These are phyloP conservation scores for Argyresthia albistria DNA, from an alignment of 2,888 invertebrate species.

Conservation along the genomic window DNA sequence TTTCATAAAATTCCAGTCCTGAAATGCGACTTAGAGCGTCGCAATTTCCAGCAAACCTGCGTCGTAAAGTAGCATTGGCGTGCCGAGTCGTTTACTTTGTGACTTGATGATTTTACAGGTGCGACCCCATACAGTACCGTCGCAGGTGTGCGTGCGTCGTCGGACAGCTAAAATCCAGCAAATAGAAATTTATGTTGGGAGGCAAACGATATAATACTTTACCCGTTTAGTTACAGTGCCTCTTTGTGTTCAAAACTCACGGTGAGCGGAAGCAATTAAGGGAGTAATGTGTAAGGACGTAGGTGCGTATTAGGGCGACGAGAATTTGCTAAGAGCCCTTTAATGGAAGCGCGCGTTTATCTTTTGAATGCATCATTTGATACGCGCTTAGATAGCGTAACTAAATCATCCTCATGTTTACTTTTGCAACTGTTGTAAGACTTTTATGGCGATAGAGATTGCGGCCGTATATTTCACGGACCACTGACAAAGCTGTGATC, in stretches of 20 bases:
- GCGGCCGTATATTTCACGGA: background rate
- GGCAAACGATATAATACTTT: conserved; percentile 53
- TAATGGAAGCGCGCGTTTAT: conserved; percentile 12
- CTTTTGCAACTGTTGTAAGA: background rate
- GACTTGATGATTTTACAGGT: conserved; percentile 27
- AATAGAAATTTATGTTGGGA: conserved; percentile 60
- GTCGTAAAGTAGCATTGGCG: background rate
- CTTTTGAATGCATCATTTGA: conserved; percentile 6
- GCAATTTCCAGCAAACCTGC: too few species aligned
- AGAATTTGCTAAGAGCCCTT: conserved; percentile 33
- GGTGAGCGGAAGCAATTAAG: conserved; percentile 64
- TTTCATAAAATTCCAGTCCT: background rate
- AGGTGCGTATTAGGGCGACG: conserved; percentile 49
- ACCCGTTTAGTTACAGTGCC: conserved; percentile 48
- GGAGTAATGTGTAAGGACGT: conserved; percentile 54
- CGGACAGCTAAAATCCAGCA: conserved; percentile 44
- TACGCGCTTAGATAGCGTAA: background rate
- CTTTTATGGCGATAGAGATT: background rate
- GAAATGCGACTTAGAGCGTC: too few species aligned
- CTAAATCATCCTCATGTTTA: background rate
- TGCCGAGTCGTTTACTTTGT: background rate
- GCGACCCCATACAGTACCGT: conserved; percentile 40
- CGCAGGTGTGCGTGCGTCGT: conserved; percentile 42
- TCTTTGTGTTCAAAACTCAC: conserved; percentile 63
- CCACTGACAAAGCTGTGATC: too few species aligned